phyloP scores from a whole-genome alignment of 2,113 vertebrate genomes.

The Thalassoma bifasciatum region DNA sequence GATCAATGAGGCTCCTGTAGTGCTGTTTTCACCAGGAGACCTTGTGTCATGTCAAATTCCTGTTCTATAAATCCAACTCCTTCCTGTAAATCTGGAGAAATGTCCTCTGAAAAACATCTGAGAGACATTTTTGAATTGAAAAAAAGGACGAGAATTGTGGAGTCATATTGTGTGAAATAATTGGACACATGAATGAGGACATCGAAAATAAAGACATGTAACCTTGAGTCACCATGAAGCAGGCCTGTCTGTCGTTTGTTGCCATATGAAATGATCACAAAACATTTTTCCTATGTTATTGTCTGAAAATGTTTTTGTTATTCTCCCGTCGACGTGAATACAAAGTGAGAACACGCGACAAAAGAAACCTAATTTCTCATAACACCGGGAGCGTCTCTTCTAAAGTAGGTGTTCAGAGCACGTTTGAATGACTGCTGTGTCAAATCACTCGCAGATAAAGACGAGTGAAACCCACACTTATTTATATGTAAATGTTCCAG shows the following conservation, averaged over 20 bases:
- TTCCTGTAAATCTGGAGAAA: no score
- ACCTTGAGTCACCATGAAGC: neutral
- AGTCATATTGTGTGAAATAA: neutral
- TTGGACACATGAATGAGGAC: neutral
- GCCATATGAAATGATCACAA: neutral
- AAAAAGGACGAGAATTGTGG: no score
- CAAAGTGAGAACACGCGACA: neutral
- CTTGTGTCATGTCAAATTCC: no score
- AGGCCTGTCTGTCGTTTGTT: neutral
- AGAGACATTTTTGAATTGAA: no score
- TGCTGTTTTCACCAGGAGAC: no score
- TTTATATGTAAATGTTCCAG: constrained; percentile 39
- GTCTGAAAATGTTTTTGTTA: neutral
- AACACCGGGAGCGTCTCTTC: neutral
- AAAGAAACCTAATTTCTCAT: neutral
- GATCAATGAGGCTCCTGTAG: no score
- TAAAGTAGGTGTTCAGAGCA: constrained; percentile 2
- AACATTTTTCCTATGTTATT: neutral
- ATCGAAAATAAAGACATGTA: neutral
- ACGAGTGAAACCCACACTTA: constrained; percentile 11
- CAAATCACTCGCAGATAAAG: constrained; percentile 5
- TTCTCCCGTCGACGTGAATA: neutral
- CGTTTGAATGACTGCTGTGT: constrained; percentile 9
- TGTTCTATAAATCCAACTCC: no score
- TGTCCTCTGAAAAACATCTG: no score